Base-by-base conservation (phyloP, 1,140 invertebrate species). In the Tribolium madens region DNA sequence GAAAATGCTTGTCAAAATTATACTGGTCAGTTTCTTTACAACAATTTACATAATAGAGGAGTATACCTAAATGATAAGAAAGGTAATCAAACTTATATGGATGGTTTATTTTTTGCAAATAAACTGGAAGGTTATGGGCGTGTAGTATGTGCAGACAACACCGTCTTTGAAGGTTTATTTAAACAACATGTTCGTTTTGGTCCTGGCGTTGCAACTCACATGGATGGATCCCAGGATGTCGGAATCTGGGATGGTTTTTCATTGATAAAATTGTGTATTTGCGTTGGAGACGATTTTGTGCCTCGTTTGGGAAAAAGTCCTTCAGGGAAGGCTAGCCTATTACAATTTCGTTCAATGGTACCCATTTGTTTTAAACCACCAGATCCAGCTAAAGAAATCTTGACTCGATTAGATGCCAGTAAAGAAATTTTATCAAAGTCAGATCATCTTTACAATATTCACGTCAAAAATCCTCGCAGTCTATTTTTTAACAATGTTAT, bases 81-180 rank as follows among this genome's bases (percentile, higher is more conserved):
- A 5, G 78, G 84, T 4, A 80, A 84, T 7, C 26, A 74, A 0
- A 82, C 81, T 53, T 79, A 81, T n/a, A 88, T 88, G 74, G 88
- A 89, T 78, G 88, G 88, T 1, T 72, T 83, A 14, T 87, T 89
- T 75, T 89, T 86, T 75, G 84, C 83, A 21, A 89, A 89, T 78
- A 79, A 81, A 33, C 82, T 88, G 68, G 86, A 89, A 76, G 88
- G 89, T 2, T 89, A 89, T 76, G 86, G 88, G 0, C 79, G 79
- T 10, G 83, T 88, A 71, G 87, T 87, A 0, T 89, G 87, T 79
- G 70, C 84, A 4, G 84, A 88, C 78, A 87, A 87, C 18, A 79
- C 80, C n/a, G 81, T 85, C 3, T 84, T 82, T 73, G 83, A 84
- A 53, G 88, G 89, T 46, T 68, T 89, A 18, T 88, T 86, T 77